Conservation (phyloP, 2,797 vertebrate species). For the Cyprinella venusta region DNA sequence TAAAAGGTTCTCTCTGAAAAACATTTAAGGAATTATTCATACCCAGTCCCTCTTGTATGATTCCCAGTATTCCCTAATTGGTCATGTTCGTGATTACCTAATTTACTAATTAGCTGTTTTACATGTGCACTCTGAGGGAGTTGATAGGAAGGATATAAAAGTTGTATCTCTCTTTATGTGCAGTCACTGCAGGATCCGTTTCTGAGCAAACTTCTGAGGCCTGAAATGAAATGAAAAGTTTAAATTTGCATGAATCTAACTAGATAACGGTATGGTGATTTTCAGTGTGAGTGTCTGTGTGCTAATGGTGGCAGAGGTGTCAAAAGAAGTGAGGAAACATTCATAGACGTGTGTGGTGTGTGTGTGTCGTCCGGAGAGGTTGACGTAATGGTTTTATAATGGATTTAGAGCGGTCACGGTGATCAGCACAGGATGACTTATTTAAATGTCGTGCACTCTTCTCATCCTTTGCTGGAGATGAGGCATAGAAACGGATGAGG, state of each 20-base stretch:
- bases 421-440: conserved; percentile 43
- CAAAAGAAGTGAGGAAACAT: neutral
- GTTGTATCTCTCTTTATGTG: neutral
- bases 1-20: conserved; percentile 27
- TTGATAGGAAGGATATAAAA: conserved; percentile 7
- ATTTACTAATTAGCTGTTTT: conserved; percentile 43
- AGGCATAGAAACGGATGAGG: conserved; percentile 12
- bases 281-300: conserved; percentile 6
- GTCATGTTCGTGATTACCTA: conserved; percentile 42
- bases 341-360: neutral
- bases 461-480: conserved; percentile 37
- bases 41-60: conserved; percentile 4
- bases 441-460: conserved; percentile 50
- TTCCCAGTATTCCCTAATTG: conserved; percentile 38
- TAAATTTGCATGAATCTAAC: neutral
- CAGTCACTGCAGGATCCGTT: conserved; percentile 2
- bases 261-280: neutral
- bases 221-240: neutral
- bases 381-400: conserved; percentile 51
- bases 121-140: conserved; percentile 19
- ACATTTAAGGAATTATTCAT: conserved; percentile 25
- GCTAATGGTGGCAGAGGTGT: conserved; percentile 18
- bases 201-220: neutral
- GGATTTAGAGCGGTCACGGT: conserved; percentile 38
- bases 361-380: conserved; percentile 14